Percentiles rank a stretch among this genome's conserved stretches.
phyloP scores from a whole-genome alignment of 2,797 vertebrate genomes.

The Trachurus trachurus region DNA sequence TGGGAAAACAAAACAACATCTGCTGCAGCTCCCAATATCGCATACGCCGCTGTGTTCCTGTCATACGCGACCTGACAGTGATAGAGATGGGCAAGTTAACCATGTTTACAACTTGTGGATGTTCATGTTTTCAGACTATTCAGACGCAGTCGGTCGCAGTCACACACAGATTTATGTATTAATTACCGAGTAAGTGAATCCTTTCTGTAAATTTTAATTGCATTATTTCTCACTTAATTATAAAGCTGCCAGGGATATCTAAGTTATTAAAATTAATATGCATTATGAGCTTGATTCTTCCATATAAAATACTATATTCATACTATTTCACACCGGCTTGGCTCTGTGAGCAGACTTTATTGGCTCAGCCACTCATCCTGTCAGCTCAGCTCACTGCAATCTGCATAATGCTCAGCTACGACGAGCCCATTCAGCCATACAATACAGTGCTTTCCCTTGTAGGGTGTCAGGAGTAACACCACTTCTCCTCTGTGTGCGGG shows the following conservation, averaged over 20 bases:
- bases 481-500: background rate
- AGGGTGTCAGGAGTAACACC: conserved; percentile 8
- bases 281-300: background rate
- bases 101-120: background rate
- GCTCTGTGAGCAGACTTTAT: conserved; percentile 30
- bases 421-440: conserved; percentile 8
- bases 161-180: too few relatives aligned
- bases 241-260: background rate
- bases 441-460: conserved; percentile 10
- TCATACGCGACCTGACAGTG: background rate
- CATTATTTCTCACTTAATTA: background rate
- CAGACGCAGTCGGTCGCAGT: background rate
- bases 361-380: conserved; percentile 37
- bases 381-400: conserved; percentile 31
- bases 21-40: background rate
- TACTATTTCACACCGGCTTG: background rate
- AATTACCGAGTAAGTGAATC: background rate
- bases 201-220: background rate
- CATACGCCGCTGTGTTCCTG: background rate
- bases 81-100: background rate
- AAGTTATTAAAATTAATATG: background rate
- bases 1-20: background rate
- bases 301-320: background rate
- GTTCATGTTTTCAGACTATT: background rate
- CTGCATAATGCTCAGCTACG: conserved; percentile 39